phyloP scores from a whole-genome alignment of 2,797 vertebrate genomes.

The Neostethus bicornis region DNA sequence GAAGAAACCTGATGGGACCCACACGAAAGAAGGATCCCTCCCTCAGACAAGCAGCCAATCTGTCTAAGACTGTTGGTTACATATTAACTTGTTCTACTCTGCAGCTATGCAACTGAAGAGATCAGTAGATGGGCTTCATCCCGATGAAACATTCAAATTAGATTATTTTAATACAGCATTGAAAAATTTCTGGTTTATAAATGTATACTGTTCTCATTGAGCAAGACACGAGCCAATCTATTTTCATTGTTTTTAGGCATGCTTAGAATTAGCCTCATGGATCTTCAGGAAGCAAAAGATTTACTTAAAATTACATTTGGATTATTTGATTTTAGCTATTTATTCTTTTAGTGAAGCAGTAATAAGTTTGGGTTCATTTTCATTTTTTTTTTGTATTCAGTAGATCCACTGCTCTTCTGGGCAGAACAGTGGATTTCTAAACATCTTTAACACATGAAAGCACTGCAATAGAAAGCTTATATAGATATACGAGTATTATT shows the following conservation, averaged over 20 bases:
- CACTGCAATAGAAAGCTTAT: not conserved
- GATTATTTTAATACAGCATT: too few species aligned
- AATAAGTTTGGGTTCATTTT: not conserved
- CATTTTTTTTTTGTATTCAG: not conserved
- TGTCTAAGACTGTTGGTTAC: too few species aligned
- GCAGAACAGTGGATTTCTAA: not conserved
- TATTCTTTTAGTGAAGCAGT: not conserved
- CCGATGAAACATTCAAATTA: too few species aligned
- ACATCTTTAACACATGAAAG: conserved; percentile 6
- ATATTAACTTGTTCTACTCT: too few species aligned
- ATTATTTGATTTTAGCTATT: not conserved
- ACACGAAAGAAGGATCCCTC: too few species aligned
- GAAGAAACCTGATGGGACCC: too few species aligned
- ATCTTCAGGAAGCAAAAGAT: not conserved
- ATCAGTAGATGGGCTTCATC: too few species aligned
- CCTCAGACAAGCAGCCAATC: too few species aligned
- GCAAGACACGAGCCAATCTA: not conserved
- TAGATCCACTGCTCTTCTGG: not conserved
- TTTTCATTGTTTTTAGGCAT: not conserved
- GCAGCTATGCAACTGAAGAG: too few species aligned
- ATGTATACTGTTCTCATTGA: too few species aligned
- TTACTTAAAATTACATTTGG: not conserved
- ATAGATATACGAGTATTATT: not conserved
- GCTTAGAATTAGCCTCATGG: not conserved
- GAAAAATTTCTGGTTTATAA: too few species aligned